phyloP scores from a whole-genome alignment of 2,113 vertebrate species.

The Charina bottae region DNA sequence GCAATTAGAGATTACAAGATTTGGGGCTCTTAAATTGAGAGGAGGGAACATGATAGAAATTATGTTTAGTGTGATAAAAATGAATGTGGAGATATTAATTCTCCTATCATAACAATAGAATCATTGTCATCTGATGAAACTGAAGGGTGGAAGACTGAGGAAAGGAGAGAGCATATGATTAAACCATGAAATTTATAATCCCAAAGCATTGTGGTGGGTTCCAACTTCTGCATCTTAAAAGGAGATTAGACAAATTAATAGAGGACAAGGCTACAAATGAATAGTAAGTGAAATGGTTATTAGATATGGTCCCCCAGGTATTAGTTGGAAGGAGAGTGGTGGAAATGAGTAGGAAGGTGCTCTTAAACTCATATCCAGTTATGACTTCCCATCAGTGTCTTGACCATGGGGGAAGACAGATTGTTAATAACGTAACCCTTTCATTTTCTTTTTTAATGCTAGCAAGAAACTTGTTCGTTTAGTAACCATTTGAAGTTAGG shows the following conservation, averaged over 20 bases:
- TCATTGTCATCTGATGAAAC: neutral
- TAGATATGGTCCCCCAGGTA: neutral
- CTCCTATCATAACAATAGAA: neutral
- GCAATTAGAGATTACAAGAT: neutral
- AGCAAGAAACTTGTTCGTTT: neutral
- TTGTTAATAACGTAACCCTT: neutral
- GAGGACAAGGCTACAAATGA: neutral
- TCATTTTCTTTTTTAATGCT: neutral
- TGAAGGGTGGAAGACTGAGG: neutral
- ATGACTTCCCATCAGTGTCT: neutral
- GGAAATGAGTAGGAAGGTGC: neutral
- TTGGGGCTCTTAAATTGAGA: neutral
- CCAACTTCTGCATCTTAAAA: neutral
- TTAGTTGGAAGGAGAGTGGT: neutral
- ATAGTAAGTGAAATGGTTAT: neutral
- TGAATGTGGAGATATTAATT: neutral
- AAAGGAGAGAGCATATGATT: neutral
- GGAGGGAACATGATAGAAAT: neutral
- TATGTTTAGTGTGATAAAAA: neutral
- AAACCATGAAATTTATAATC: neutral
- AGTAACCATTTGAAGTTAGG: too few species aligned
- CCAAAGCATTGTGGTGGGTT: neutral
- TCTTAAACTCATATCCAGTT: neutral
- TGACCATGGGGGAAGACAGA: neutral
- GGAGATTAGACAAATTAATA: neutral